Evolutionary conservation across 2,888 invertebrate genomes (phyloP).

Genomic region (Dryococelus australis): DNA sequence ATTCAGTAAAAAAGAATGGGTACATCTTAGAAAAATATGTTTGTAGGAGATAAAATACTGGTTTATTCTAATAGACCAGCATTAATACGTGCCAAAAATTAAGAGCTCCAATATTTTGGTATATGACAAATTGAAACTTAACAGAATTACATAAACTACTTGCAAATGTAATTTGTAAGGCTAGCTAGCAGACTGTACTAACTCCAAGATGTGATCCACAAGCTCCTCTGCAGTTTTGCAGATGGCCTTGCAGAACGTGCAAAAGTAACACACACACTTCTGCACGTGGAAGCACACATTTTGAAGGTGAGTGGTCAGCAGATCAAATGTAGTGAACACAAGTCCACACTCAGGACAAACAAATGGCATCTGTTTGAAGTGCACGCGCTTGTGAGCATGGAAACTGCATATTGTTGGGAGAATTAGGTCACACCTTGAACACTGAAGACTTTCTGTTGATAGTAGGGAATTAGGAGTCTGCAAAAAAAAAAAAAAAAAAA

Average conservation of each 20-base stretch:
- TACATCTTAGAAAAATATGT: no score
- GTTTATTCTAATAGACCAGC: no score
- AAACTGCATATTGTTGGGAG: conserved; percentile 26
- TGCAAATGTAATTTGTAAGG: no score
- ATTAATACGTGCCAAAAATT: no score
- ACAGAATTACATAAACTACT: no score
- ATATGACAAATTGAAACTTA: no score
- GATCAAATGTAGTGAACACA: neutral
- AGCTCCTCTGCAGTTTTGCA: conserved; percentile 18
- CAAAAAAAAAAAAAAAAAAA: neutral
- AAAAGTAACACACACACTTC: conserved; percentile 29
- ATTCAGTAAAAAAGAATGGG: no score
- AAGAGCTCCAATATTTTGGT: no score
- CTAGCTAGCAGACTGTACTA: neutral
- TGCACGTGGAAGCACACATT: conserved; percentile 27
- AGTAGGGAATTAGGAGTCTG: neutral
- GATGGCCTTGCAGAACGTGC: neutral
- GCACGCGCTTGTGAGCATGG: conserved; percentile 24
- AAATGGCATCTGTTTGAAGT: neutral
- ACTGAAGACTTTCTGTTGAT: neutral
- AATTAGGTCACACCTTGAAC: conserved; percentile 17
- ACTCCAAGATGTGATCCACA: conserved; percentile 19
- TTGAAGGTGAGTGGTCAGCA: conserved; percentile 6
- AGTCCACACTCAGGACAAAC: conserved; percentile 30
- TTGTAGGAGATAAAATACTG: no score